Evolutionary conservation across 2,113 vertebrate species (phyloP).

Genomic region (Megaceryle torquata): DNA sequence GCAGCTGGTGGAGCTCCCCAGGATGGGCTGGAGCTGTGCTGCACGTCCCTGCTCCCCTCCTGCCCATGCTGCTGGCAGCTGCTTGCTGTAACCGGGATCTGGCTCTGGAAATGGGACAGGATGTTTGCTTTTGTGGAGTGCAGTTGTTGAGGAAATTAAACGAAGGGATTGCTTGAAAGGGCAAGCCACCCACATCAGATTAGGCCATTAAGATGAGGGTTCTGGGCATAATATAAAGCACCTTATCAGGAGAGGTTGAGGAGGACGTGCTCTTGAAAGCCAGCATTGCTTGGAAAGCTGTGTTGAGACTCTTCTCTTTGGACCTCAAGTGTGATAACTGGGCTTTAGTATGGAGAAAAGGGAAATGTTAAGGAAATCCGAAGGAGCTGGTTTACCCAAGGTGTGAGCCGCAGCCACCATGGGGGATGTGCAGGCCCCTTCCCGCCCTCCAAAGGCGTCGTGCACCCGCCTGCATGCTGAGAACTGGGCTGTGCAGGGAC

Average conservation of each 20-base stretch:
- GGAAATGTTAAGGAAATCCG: not conserved
- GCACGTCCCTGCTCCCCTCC: fast-evolving
- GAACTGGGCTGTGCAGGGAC: not conserved
- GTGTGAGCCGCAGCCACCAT: not conserved
- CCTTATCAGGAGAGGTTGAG: not conserved
- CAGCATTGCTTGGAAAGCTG: not conserved
- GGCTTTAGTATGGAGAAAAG: not conserved
- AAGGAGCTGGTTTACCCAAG: not conserved
- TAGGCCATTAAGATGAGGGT: not conserved
- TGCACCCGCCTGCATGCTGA: fast-evolving
- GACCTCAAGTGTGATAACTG: fast-evolving
- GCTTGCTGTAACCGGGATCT: not conserved
- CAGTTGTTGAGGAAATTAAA: conserved; percentile 31
- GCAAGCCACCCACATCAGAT: not conserved
- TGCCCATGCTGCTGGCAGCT: not conserved
- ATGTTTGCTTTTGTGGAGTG: conserved; percentile 61
- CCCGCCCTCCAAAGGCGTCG: fast-evolving
- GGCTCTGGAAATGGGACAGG: not conserved
- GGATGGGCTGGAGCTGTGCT: fast-evolving
- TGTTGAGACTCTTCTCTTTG: fast-evolving
- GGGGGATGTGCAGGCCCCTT: not conserved
- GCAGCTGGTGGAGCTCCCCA: fast-evolving
- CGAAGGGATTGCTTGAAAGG: not conserved
- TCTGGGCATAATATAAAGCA: not conserved
- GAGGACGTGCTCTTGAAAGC: not conserved